Base-by-base conservation (phyloP, 1,140 invertebrate genomes). In the Brachystomella parvula region DNA sequence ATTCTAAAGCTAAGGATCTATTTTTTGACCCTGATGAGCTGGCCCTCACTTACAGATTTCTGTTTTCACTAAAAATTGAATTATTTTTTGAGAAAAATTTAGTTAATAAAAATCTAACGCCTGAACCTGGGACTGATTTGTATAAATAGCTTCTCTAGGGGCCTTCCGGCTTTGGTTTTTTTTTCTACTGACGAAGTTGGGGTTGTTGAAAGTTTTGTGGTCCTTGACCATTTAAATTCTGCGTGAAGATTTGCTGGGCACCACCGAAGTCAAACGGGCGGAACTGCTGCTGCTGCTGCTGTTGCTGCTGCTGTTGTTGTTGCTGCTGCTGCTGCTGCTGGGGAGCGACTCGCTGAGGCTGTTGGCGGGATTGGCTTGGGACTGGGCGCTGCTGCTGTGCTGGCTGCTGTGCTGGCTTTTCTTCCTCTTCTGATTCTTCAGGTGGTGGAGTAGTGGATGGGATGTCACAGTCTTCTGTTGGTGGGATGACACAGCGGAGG, bases 401-500 rank as follows among this genome's bases (percentile, higher is more conserved):
- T 26, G 28, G 57, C 53, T 62, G n/a, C 2, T 53, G 63, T 30
- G 65, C 64, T 58, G 44, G 30, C 9, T 64, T 47, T 29, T 56
- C 26, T 3, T 58, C 49, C 17, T 63, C 66, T 24, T 68, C 64
- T 1, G 77, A 80, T 33, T 81, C 82, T 70, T 83, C 83, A 35
- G 81, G 80, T 0, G 82, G 81, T n/a, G 85, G 81, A 0, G 84
- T 84, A n/a, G 88, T 89, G 35, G 87, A 87, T 0, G 88, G 88
- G 1, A 89, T 82, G 71, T 91, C 89, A 73, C 89, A 92, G 71
- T 92, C 90, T 72, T 90, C 90, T 30, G 90, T 92, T 1, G 90
- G 89, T 3, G 90, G 89, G 1, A 90, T 88, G 1, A 92, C 90
- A 77, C 92, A 94, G 66, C 90, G 82, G 64, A 91, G 77, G 0